Conservation (phyloP, 2,888 invertebrate species). For the Eueremaeus valkanovi region DNA sequence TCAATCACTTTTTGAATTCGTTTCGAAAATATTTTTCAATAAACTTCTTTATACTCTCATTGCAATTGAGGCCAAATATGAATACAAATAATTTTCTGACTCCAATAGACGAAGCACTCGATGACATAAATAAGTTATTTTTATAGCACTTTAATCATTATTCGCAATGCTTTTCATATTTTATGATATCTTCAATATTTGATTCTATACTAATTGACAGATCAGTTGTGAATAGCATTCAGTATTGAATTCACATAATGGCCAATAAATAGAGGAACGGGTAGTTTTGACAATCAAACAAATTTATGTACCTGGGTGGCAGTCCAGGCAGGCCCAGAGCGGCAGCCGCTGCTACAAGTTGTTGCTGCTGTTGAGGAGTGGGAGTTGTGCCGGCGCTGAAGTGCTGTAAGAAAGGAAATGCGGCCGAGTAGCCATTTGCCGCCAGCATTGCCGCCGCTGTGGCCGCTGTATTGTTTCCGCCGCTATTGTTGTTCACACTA, state of each 20-base stretch:
- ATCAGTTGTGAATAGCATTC: neutral
- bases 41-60: neutral
- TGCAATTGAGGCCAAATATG: neutral
- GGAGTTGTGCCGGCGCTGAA: conserved; percentile 34
- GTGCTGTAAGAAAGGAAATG: conserved; percentile 43
- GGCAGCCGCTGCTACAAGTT: conserved; percentile 44
- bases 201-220: neutral
- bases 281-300: too few relatives aligned
- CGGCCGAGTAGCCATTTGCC: conserved; percentile 43
- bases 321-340: conserved; percentile 42
- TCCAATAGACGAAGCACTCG: too few relatives aligned
- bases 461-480: conserved; percentile 18
- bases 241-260: neutral
- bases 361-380: conserved; percentile 40
- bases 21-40: neutral
- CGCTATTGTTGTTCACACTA: neutral
- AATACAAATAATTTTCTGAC: neutral
- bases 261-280: neutral
- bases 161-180: too few relatives aligned
- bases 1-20: neutral
- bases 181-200: neutral
- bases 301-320: conserved; percentile 11
- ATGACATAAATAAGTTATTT: neutral
- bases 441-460: conserved; percentile 44
- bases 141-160: too few relatives aligned